These are phyloP conservation scores for Cantharis flavilabris DNA, from an alignment of 2,888 invertebrate genomes.

Conservation along the genomic window DNA sequence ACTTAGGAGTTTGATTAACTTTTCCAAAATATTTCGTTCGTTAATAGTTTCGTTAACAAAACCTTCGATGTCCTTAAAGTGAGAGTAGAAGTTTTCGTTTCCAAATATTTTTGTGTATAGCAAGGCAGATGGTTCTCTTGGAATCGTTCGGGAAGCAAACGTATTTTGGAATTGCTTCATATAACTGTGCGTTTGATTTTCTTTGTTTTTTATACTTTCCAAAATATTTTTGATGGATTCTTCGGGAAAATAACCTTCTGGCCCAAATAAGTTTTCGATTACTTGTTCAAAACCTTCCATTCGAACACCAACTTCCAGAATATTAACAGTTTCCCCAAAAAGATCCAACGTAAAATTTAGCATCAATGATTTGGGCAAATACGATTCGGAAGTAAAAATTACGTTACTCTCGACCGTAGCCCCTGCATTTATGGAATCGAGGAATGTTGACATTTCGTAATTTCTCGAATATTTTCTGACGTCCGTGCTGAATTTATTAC, in stretches of 20 bases:
- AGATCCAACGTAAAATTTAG: conserved; percentile 62
- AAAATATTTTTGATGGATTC: conserved; percentile 30
- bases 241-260: conserved; percentile 52
- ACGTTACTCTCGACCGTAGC: conserved; percentile 60
- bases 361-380: conserved; percentile 59
- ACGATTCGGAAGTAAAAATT: conserved; percentile 64
- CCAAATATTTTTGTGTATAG: conserved; percentile 39
- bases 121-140: conserved; percentile 31
- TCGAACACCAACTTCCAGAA: conserved; percentile 64
- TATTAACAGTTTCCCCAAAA: conserved; percentile 66
- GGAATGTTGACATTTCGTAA: conserved; percentile 64
- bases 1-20: conserved; percentile 31
- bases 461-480: conserved; percentile 69
- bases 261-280: conserved; percentile 65
- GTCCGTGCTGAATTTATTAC: conserved; percentile 66
- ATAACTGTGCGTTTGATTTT: conserved; percentile 5
- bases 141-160: conserved; percentile 23
- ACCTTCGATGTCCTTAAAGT: conserved; percentile 32
- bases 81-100: conserved; percentile 33
- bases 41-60: conserved; percentile 23
- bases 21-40: conserved; percentile 21
- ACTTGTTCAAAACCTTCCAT: conserved; percentile 66
- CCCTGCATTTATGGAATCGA: conserved; percentile 63
- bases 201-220: conserved; percentile 20
- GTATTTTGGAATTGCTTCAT: conserved; percentile 28